Conservation (phyloP, 2,797 vertebrate species). For the Tadarida brasiliensis region DNA sequence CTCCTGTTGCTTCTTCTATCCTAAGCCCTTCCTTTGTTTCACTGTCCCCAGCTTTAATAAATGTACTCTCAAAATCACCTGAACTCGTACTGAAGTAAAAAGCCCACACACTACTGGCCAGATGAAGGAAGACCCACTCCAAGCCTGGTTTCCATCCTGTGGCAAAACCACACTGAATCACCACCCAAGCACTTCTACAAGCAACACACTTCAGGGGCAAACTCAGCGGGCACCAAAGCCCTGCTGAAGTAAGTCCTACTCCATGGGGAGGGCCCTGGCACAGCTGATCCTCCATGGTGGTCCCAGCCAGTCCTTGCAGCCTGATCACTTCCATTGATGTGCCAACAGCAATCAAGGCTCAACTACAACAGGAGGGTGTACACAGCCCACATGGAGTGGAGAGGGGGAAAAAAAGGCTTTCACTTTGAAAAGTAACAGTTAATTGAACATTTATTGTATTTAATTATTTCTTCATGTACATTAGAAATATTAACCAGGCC, state of each 20-base stretch:
- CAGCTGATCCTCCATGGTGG: neutral
- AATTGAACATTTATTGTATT: neutral
- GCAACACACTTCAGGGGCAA: neutral
- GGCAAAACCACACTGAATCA: neutral
- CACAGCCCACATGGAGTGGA: too few species aligned
- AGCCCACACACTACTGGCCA: neutral
- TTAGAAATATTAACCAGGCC: neutral
- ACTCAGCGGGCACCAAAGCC: neutral
- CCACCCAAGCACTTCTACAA: neutral
- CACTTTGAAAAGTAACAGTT: constrained; percentile 27
- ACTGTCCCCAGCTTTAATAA: neutral
- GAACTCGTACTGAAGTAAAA: neutral
- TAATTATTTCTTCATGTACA: neutral
- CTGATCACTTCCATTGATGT: neutral
- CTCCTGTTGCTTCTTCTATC: neutral
- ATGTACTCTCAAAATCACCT: neutral
- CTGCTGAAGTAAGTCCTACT: neutral
- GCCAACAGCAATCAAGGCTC: neutral
- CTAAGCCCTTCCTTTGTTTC: neutral
- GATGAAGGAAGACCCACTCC: neutral
- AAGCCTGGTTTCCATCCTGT: neutral
- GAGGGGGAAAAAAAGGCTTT: neutral
- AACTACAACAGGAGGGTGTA: neutral
- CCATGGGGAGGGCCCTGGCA: neutral
- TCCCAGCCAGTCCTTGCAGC: neutral